Conservation (phyloP, 1,140 invertebrate species). For the Rhyacophila brunnea region DNA sequence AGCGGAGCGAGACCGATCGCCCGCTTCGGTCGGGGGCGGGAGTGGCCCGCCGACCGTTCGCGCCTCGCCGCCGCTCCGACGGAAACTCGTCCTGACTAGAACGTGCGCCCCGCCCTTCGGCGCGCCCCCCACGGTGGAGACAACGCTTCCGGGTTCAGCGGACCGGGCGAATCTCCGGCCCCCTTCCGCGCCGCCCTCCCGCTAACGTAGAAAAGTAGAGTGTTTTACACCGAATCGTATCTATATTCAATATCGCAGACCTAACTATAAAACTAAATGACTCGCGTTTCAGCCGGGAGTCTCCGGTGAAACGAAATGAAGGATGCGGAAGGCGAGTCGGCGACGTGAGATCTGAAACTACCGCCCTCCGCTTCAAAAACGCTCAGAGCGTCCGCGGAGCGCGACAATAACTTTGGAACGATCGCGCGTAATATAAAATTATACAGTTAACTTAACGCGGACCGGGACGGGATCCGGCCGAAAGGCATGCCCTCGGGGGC, state of each 20-base stretch:
- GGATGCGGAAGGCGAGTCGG: too few species aligned
- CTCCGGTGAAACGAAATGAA: too few species aligned
- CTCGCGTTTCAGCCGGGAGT: too few species aligned
- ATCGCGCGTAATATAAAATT: background rate
- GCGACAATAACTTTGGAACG: too few species aligned
- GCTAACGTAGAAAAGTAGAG: slow-evolving; percentile 37
- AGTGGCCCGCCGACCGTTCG: background rate
- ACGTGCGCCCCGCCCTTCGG: background rate
- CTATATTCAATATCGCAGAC: background rate
- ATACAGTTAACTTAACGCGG: background rate
- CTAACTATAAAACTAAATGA: too few species aligned
- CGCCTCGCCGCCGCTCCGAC: slow-evolving; percentile 26
- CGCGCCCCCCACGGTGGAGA: too few species aligned
- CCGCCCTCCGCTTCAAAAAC: too few species aligned
- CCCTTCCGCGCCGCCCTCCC: slow-evolving; percentile 41
- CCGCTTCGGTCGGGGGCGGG: too few species aligned
- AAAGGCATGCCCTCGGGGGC: background rate
- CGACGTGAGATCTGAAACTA: too few species aligned
- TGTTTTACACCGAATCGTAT: slow-evolving; percentile 11
- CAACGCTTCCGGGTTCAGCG: too few species aligned
- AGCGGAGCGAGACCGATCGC: too few species aligned
- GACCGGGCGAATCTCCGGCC: slow-evolving; percentile 37
- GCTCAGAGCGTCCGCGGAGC: too few species aligned
- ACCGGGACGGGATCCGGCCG: background rate
- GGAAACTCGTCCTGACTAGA: slow-evolving; percentile 25